A percentile compares a stretch with the other conserved stretches of the same genome.
Evolutionary conservation across 2,797 vertebrate genomes (phyloP).

Genomic region (Mormyrops attenuatus): DNA sequence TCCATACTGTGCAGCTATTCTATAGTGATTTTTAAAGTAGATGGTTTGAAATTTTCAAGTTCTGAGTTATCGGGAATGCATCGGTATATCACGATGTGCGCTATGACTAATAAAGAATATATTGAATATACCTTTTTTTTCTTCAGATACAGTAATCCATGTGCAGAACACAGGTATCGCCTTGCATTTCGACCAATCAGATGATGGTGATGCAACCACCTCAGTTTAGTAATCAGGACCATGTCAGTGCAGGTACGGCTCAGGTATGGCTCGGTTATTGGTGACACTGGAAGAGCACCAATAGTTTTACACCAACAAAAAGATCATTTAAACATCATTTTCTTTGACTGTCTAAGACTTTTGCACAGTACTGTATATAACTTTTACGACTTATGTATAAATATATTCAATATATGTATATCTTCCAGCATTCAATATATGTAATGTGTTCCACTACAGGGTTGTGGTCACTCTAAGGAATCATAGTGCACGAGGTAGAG

Average conservation of each 20-base stretch:
- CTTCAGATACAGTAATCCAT: background rate
- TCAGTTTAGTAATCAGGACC: background rate
- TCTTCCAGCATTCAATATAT: background rate
- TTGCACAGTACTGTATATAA: background rate
- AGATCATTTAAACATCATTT: background rate
- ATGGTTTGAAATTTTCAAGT: background rate
- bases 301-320: background rate
- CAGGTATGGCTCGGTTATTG: background rate
- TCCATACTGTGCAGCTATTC: background rate
- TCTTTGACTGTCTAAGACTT: background rate
- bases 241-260: background rate
- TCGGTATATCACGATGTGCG: background rate
- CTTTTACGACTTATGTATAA: background rate
- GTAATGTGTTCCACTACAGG: background rate
- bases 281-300: background rate
- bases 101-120: background rate
- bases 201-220: background rate
- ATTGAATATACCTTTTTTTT: background rate
- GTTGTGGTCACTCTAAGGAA: background rate
- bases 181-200: background rate
- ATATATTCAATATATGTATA: background rate
- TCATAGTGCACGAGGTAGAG: background rate
- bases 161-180: background rate
- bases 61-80: background rate
- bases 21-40: background rate